phyloP scores from a whole-genome alignment of 2,797 vertebrate species.

The Eidolon dupreanum region DNA sequence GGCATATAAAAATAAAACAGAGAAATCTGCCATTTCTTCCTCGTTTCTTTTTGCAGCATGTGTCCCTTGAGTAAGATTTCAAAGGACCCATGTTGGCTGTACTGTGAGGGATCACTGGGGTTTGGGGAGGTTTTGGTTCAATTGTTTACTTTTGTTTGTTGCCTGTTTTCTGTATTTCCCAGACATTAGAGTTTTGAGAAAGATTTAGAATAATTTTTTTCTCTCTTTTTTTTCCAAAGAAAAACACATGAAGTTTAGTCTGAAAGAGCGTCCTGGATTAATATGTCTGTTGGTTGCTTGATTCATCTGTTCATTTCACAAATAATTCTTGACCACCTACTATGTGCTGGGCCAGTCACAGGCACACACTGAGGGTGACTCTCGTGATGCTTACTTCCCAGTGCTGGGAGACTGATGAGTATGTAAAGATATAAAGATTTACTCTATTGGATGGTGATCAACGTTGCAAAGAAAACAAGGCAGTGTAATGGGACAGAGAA shows the following conservation, averaged over 20 bases:
- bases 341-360: background rate
- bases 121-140: background rate
- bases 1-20: constrained; percentile 70
- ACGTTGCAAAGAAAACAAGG: background rate
- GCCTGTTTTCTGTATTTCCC: background rate
- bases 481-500: background rate
- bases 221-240: background rate
- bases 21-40: constrained; percentile 46
- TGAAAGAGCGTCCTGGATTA: background rate
- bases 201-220: background rate
- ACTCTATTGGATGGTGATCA: background rate
- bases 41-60: background rate
- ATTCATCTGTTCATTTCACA: background rate
- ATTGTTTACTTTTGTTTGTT: constrained; percentile 34
- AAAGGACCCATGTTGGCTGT: background rate
- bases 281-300: accelerated
- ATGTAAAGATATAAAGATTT: background rate
- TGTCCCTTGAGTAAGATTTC: constrained; percentile 6
- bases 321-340: background rate
- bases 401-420: background rate
- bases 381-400: accelerated
- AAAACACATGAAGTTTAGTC: background rate
- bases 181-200: background rate
- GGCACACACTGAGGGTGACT: accelerated
- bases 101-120: background rate